Base-by-base conservation (phyloP, 2,797 vertebrate species). In the Taenioides sp. region DNA sequence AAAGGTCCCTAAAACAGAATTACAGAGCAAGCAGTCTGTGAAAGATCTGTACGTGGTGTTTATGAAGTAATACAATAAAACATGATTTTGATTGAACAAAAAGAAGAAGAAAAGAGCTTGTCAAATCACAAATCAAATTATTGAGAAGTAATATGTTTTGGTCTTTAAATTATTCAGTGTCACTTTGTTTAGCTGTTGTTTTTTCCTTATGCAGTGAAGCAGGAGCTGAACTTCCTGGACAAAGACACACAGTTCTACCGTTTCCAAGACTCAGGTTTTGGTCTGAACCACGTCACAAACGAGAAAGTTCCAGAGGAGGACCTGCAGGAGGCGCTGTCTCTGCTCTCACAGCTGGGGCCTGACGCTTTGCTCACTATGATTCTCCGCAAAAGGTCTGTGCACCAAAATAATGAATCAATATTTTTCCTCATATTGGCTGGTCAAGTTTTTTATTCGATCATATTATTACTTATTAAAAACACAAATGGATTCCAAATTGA, bases 291-390 rank as follows among this genome's bases (percentile, higher is more conserved):
- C 3, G n/a, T 71, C 0, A 80, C 65, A 0, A 90, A 78, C 2
- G 86, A 90, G 70, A 95, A 82, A 10, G 94, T 95, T 11, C 78
- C 87, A 0, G 97, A 98, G 72, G 97, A 98, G 31, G 97, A 98
- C 81, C 90, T 99, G 22, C 94, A 93, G 57, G 97, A 98, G 74
- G 94, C 93, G 0, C 50, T 98, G 84, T 92, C 93, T 0, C 88
- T 99, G 73, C 91, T 99, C 62, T 91, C 94, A 0, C 97, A 99
- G 88, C 90, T 98, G 62, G 97, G 97, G 0, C 96, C 97, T 0
- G 96, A 98, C 0, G 97, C 97, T 12, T 90, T 99, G 77, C 96
- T 99, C 81, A 95, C 96, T 0, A 96, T 96, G 94, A 97, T 96
- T 2, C 94, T 99, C 22, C 95, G 97, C 40, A 98, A 98, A 90